Evolutionary conservation across 2,113 vertebrate genomes (phyloP).

Genomic region (human (Homo sapiens)): GRCh38 chr3:70039501-70040000

Average conservation of each 20-base stretch:
- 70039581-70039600: background rate
- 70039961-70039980: background rate
- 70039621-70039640: no score
- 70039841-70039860: background rate
- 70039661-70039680: background rate
- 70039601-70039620: no score
- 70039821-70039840: background rate
- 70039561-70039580: background rate
- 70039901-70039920: slow-evolving; percentile 4
- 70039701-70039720: background rate
- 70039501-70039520: background rate
- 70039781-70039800: background rate
- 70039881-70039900: background rate
- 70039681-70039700: background rate
- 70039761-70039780: background rate
- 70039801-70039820: background rate
- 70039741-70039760: background rate
- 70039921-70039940: slow-evolving; percentile 21
- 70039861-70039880: background rate
- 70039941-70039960: background rate
- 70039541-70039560: background rate
- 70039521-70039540: background rate
- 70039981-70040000: background rate
- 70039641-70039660: background rate
- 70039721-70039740: background rate